Conservation (phyloP, 2,797 vertebrate genomes). For the Urophycis tenuis region DNA sequence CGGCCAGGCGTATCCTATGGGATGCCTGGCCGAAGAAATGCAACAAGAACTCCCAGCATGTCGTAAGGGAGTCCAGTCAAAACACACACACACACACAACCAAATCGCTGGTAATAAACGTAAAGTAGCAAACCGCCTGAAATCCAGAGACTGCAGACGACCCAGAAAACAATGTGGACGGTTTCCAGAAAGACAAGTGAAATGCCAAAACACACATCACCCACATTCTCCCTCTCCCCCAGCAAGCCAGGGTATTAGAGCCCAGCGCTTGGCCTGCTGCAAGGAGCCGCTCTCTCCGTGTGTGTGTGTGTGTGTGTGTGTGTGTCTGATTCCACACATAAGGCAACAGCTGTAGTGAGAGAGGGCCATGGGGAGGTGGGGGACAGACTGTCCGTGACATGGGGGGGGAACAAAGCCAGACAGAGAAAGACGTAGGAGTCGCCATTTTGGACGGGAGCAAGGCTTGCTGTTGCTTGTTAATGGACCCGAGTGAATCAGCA, state of each 20-base stretch:
- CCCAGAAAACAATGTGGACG: constrained; percentile 44
- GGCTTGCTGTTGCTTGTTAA: constrained; percentile 37
- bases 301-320: neutral
- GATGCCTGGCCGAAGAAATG: constrained; percentile 21
- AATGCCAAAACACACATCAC: constrained; percentile 49
- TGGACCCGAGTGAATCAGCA: constrained; percentile 51
- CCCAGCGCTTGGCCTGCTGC: constrained; percentile 31
- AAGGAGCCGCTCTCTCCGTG: constrained; percentile 36
- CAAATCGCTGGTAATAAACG: neutral
- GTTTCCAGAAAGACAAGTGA: constrained; percentile 47
- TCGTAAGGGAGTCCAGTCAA: constrained; percentile 9
- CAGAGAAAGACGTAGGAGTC: constrained; percentile 38
- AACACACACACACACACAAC: neutral
- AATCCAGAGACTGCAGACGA: constrained; percentile 29
- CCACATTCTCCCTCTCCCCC: constrained; percentile 40
- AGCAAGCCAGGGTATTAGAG: constrained; percentile 50
- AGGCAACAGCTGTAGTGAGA: constrained; percentile 36
- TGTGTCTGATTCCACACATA: constrained; percentile 26
- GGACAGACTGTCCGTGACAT: constrained; percentile 53
- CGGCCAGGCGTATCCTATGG: constrained; percentile 32
- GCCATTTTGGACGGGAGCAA: constrained; percentile 24
- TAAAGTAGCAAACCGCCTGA: neutral
- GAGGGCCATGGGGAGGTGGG: constrained; percentile 33
- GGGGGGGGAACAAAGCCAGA: constrained; percentile 32
- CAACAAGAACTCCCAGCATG: constrained; percentile 30